Base-by-base conservation (phyloP, 1,140 invertebrate species). In the Brachionus sp. region DNA sequence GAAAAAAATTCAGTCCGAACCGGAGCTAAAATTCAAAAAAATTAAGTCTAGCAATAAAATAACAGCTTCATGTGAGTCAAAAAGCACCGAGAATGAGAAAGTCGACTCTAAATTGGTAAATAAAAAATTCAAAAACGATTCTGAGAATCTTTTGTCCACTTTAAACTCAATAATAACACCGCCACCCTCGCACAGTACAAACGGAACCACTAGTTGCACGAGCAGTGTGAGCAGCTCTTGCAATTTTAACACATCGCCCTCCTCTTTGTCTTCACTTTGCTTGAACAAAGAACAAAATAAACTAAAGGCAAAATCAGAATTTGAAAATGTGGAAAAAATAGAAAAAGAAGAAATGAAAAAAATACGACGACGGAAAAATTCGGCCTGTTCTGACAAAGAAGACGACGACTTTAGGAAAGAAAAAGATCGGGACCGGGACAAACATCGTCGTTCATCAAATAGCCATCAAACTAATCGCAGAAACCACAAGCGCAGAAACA, bases 41-140 rank as follows among this genome's bases (percentile, higher is more conserved):
- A 46, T 46, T 5, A 75, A 75, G 29, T 75, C 70, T 2, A 25
- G 19, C 19, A 75, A 46, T 46, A 44, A 75, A 46, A 13, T 75
- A 50, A 73, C n/a, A 16, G 12, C 39, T 12, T 13, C 42, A 10
- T 70, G 16, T 6, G 42, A 44, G 19, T 3, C 16, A 10, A 75
- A 75, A 19, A 10, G 13, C 6, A 16, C n/a, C n/a, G 42, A 50
- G 42, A 75, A 75, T 50, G 70, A 75, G 25, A 44, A 37, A 12
- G 35, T 5, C 9, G 66, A 70, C n/a, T 10, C 23, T 16, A 44
- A 46, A 19, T 2, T 25, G 2, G 7, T 12, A 10, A 75, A 33
- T 19, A 75, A 75, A 75, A 75, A 75, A 46, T 23, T 46, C 44
- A 75, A 75, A 75, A 75, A 50, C 33, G 42, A 75, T 13, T 33